Conservation (phyloP, 2,888 invertebrate genomes). For the Ormyrus thymus region DNA sequence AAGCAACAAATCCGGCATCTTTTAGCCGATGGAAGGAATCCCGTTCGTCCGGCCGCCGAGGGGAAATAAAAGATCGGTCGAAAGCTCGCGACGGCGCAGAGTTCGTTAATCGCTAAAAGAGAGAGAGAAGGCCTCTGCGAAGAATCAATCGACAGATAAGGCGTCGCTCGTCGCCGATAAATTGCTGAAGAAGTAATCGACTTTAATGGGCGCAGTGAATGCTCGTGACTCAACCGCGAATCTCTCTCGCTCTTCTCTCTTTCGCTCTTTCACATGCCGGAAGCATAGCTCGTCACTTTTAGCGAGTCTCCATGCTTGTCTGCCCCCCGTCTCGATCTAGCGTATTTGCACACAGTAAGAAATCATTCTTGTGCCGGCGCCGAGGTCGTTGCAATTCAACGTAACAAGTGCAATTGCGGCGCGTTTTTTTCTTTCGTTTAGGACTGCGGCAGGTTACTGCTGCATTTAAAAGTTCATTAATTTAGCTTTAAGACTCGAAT, state of each 20-base stretch:
- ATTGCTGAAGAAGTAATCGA: slow-evolving; percentile 41
- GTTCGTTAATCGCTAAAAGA: slow-evolving; percentile 37
- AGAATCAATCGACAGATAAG: slow-evolving; percentile 49
- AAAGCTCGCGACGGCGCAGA: slow-evolving; percentile 14
- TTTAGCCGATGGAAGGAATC: slow-evolving; percentile 14
- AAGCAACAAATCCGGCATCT: slow-evolving; percentile 24
- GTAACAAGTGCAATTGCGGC: too few relatives aligned
- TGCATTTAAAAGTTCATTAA: too few relatives aligned
- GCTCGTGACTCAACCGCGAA: slow-evolving; percentile 37
- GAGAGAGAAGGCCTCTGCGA: slow-evolving; percentile 1
- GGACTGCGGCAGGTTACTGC: too few relatives aligned
- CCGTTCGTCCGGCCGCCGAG: slow-evolving; percentile 29
- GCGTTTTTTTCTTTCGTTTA: background rate
- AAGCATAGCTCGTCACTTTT: slow-evolving; percentile 25
- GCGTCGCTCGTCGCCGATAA: slow-evolving; percentile 35
- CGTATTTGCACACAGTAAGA: slow-evolving; percentile 9
- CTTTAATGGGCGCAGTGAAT: slow-evolving; percentile 30
- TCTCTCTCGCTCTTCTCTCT: background rate
- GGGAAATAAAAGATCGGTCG: slow-evolving; percentile 32
- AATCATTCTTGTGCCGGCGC: slow-evolving; percentile 8
- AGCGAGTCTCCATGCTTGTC: background rate
- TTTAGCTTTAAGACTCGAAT: too few relatives aligned
- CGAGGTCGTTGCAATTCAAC: too few relatives aligned
- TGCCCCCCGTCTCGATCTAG: background rate
- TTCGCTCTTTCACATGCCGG: slow-evolving; percentile 7